phyloP scores from a whole-genome alignment of 2,888 invertebrate species.

The Nineta flava region DNA sequence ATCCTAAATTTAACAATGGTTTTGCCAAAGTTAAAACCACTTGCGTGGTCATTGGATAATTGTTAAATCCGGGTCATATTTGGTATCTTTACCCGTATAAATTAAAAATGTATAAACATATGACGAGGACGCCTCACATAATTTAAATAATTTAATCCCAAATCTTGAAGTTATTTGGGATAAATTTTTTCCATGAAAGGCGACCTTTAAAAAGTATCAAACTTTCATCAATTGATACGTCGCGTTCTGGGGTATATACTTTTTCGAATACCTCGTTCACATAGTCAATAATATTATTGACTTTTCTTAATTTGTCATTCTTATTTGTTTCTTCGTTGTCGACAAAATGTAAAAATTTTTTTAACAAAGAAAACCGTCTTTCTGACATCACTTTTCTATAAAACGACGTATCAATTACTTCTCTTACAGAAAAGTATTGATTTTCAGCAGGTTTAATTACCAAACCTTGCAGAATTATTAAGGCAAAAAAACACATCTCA shows the following conservation, averaged over 20 bases:
- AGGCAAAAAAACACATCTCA: background rate
- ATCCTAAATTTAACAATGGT: too few relatives aligned
- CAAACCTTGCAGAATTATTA: background rate
- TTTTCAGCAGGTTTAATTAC: background rate
- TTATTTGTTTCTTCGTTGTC: background rate
- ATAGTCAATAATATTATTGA: background rate
- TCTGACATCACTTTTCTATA: background rate
- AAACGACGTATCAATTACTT: background rate
- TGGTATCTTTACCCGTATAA: background rate
- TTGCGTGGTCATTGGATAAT: too few relatives aligned
- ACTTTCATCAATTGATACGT: background rate
- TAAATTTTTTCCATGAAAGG: background rate
- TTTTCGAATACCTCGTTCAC: background rate
- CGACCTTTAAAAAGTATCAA: background rate
- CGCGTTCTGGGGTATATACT: background rate
- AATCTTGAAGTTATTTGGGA: background rate
- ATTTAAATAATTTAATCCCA: background rate
- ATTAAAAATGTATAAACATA: background rate
- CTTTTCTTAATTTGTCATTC: background rate
- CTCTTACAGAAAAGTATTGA: background rate
- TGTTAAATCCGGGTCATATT: background rate
- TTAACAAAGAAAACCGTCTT: background rate
- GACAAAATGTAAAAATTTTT: background rate
- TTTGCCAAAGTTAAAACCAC: too few relatives aligned
- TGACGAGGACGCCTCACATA: background rate